These are phyloP conservation scores for Zaprionus camerounensis DNA, from an alignment of 1,140 invertebrate genomes.

Conservation along the genomic window DNA sequence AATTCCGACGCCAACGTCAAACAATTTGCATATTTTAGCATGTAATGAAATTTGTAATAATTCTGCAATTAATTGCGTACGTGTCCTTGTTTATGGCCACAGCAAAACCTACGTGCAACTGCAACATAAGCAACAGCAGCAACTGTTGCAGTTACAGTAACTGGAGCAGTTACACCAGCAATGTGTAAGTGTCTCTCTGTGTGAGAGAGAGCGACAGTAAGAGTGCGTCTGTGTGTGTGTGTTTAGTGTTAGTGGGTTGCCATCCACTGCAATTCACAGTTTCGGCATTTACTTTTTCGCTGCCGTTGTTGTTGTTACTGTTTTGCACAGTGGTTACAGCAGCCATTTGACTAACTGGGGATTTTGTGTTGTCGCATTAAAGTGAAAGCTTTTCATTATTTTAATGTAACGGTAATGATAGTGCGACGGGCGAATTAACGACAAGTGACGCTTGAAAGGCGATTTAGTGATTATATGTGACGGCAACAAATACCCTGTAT, in stretches of 20 bases:
- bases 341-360: constrained; percentile 38
- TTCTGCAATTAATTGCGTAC: constrained; percentile 82
- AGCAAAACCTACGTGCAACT: constrained; percentile 37
- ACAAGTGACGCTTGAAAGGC: constrained; percentile 7
- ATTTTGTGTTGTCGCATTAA: constrained; percentile 35
- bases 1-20: constrained; percentile 48
- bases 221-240: not conserved
- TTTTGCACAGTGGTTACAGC: constrained; percentile 29
- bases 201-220: not conserved
- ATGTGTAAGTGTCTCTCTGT: not conserved
- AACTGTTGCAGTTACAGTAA: constrained; percentile 15
- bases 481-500: not conserved
- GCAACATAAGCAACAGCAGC: constrained; percentile 13
- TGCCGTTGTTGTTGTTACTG: not conserved
- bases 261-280: constrained; percentile 28
- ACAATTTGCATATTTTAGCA: constrained; percentile 83
- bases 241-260: constrained; percentile 6
- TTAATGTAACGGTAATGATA: constrained; percentile 47
- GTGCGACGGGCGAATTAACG: constrained; percentile 11
- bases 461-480: constrained; percentile 26
- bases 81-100: constrained; percentile 73
- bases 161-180: constrained; percentile 3
- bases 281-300: constrained; percentile 27
- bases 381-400: constrained; percentile 55
- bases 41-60: constrained; percentile 83